phyloP scores from a whole-genome alignment of 2,888 invertebrate genomes.

The Morpho deidamia region DNA sequence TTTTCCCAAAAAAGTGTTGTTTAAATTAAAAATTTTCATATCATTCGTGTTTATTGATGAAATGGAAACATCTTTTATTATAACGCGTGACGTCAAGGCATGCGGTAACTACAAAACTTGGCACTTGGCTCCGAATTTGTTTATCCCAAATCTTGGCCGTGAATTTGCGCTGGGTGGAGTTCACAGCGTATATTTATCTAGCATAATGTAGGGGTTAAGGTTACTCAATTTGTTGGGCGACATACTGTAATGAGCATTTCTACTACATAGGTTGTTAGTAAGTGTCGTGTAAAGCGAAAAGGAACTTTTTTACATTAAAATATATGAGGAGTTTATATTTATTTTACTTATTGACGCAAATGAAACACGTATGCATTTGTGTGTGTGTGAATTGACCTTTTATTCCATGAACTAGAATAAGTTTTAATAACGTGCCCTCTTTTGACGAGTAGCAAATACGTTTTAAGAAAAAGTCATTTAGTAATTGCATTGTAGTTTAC shows the following conservation, averaged over 20 bases:
- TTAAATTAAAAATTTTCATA: not conserved
- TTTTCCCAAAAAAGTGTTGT: no score
- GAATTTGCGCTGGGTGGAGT: conserved; percentile 48
- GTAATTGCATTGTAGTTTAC: not conserved
- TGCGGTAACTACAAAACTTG: conserved; percentile 45
- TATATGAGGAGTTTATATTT: no score
- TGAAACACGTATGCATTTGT: no score
- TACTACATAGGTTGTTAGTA: no score
- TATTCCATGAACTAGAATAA: no score
- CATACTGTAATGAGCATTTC: no score
- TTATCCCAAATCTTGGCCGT: conserved; percentile 52
- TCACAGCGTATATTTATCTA: conserved; percentile 43
- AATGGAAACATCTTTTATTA: conserved; percentile 8
- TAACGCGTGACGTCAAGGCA: conserved; percentile 39
- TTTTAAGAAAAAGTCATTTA: not conserved
- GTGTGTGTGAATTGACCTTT: no score
- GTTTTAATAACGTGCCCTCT: not conserved
- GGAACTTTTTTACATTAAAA: no score
- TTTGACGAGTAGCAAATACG: not conserved
- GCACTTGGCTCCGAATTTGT: conserved; percentile 49
- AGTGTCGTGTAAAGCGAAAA: no score
- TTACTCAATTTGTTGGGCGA: not conserved
- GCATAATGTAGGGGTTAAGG: conserved; percentile 20
- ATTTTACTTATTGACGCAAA: no score
- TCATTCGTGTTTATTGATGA: conserved; percentile 1